Evolutionary conservation across 2,888 invertebrate genomes (phyloP), one percentile per base, ranked within the genome.

Genomic region (Cremastinae sp.): DNA sequence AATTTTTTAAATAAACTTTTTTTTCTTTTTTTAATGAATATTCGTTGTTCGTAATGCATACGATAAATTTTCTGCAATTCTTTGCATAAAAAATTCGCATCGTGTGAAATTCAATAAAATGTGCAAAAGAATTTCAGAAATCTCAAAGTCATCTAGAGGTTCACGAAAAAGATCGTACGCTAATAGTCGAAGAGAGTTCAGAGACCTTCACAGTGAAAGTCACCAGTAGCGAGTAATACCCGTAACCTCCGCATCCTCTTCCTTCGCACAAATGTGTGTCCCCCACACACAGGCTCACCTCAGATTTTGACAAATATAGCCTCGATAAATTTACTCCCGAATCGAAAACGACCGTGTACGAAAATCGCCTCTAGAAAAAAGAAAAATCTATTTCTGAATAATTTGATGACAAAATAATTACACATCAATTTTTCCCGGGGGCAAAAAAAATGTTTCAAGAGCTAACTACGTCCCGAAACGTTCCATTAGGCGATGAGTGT

Each of bases 181-280:
- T 53, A 28, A 61, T 35, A 59, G 53, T 18, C 41, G 14, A 9
- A 58, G 56, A 58, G 81, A 80, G 87, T 86, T 87, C 87, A 83
- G 80, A 83, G 87, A 87, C 87, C 88, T 83, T 81, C 80, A 45
- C 65, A 88, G 88, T 87, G 88, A 87, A 88, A 87, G 87, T 87
- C 41, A 41, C 10, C 80, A 82, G 82, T 79, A 79, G 71, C 75
- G 68, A 61, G 49, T 69, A 70, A 73, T 37, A 68, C 69, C 62
- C 76, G 64, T 58, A 76, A 76, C 64, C 69, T 65, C 47, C 47
- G 62, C 62, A 64, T 69, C 69, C 73, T 59, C 76, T 69, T 73
- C 69, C 69, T 65, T 41, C 28, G 28, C 2, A 16, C 39, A 43
- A 22, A 20, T 22, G 1, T 43, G 16, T 28, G 12, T 22, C 8